Evolutionary conservation across 2,888 invertebrate species (phyloP).

Genomic region (Cataglyphis albicans): DNA sequence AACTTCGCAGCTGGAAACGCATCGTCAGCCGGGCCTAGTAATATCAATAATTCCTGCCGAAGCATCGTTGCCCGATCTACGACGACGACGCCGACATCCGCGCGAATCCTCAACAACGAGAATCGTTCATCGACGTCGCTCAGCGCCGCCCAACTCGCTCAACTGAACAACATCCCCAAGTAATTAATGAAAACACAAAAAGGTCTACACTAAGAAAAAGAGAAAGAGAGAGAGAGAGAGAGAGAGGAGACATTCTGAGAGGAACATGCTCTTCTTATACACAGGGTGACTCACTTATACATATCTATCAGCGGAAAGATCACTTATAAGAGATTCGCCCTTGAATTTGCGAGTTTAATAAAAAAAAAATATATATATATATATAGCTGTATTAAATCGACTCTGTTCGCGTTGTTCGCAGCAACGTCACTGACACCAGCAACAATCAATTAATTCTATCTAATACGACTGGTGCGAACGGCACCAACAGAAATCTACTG

Average conservation of each 20-base stretch:
- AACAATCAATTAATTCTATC: constrained; percentile 78
- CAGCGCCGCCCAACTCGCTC: constrained; percentile 70
- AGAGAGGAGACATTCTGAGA: constrained; percentile 77
- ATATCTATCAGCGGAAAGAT: constrained; percentile 70
- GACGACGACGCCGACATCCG: constrained; percentile 11
- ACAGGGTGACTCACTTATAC: constrained; percentile 83
- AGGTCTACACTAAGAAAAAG: constrained; percentile 76
- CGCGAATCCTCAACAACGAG: constrained; percentile 73
- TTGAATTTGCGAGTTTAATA: constrained; percentile 49
- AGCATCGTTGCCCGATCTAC: constrained; percentile 65
- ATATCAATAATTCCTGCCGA: constrained; percentile 71
- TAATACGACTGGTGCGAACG: constrained; percentile 71
- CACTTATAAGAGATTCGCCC: constrained; percentile 76
- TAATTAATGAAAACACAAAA: constrained; percentile 79
- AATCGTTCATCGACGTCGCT: constrained; percentile 67
- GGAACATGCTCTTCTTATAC: constrained; percentile 83
- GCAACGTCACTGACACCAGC: constrained; percentile 79
- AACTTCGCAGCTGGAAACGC: constrained; percentile 87
- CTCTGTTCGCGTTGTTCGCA: constrained; percentile 60
- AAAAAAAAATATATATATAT: neutral
- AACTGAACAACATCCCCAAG: constrained; percentile 79
- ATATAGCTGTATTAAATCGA: constrained; percentile 7
- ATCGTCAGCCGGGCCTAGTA: constrained; percentile 84
- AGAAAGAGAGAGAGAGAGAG: neutral
- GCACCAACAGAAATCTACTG: constrained; percentile 77